These are phyloP conservation scores for Metridium senile DNA, from an alignment of 92 coral and sea anemone species.

Conservation along the genomic window DNA sequence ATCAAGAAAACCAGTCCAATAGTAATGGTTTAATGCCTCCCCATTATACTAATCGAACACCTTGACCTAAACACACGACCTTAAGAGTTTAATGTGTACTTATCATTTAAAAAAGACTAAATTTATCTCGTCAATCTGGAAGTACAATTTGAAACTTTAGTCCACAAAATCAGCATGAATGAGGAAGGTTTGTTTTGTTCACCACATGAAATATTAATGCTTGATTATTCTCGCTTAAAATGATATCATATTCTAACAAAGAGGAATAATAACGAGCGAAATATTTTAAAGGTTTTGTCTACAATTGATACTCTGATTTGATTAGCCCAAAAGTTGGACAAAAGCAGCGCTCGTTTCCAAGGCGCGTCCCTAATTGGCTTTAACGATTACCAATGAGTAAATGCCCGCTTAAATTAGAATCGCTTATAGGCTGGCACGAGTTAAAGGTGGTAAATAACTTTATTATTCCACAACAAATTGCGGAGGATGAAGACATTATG, in stretches of 20 bases:
- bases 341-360: neutral
- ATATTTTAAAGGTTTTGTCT: neutral
- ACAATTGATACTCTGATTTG: neutral
- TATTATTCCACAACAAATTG: neutral
- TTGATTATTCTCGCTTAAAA: neutral
- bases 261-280: neutral
- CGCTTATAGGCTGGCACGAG: neutral
- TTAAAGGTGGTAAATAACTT: neutral
- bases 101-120: neutral
- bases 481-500: conserved; percentile 1
- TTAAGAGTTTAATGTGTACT: neutral
- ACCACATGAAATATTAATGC: neutral
- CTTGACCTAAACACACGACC: neutral
- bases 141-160: neutral
- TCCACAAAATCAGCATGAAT: neutral
- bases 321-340: neutral
- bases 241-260: conserved; percentile 2
- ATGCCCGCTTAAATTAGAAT: neutral
- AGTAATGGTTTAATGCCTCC: neutral
- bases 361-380: neutral
- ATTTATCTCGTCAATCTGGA: neutral
- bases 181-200: neutral
- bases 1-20: neutral
- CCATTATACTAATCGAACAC: neutral
- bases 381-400: neutral